Evolutionary conservation across 2,888 invertebrate genomes (phyloP).

Genomic region (Eumacrocentrus americanus): DNA sequence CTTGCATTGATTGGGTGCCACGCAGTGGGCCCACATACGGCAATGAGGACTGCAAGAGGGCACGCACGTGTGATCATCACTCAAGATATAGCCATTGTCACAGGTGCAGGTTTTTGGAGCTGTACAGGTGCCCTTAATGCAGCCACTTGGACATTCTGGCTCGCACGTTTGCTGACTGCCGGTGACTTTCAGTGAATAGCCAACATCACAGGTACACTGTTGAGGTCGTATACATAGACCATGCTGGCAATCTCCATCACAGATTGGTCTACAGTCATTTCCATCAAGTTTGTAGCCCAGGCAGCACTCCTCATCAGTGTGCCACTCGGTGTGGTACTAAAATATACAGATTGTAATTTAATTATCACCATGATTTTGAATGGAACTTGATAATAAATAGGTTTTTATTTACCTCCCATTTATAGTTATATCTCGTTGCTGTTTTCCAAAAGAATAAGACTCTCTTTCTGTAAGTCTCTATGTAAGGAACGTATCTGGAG

Average conservation of each 20-base stretch:
- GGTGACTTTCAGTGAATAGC: constrained; percentile 18
- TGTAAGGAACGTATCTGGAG: constrained; percentile 21
- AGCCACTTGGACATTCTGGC: constrained; percentile 53
- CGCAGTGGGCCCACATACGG: background rate
- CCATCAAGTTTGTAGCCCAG: constrained; percentile 23
- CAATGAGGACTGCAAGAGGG: background rate
- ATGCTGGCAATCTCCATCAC: constrained; percentile 23
- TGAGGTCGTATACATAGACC: constrained; percentile 30
- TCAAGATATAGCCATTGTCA: background rate
- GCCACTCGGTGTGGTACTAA: constrained; percentile 29
- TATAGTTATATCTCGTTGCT: constrained; percentile 17
- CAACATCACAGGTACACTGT: constrained; percentile 26
- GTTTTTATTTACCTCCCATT: constrained; percentile 22
- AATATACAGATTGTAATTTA: no score
- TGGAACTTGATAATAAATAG: no score
- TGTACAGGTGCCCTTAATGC: constrained; percentile 61
- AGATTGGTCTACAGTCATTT: constrained; percentile 28
- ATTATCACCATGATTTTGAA: background rate
- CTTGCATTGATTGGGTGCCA: background rate
- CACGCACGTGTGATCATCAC: background rate
- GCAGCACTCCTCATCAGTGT: constrained; percentile 28
- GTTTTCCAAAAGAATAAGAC: constrained; percentile 17
- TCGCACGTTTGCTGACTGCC: constrained; percentile 41
- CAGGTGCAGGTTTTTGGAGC: constrained; percentile 29
- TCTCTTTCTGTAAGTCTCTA: constrained; percentile 22